phyloP scores from a whole-genome alignment of 2,113 vertebrate genomes.

The Herpetotheres cachinnans region DNA sequence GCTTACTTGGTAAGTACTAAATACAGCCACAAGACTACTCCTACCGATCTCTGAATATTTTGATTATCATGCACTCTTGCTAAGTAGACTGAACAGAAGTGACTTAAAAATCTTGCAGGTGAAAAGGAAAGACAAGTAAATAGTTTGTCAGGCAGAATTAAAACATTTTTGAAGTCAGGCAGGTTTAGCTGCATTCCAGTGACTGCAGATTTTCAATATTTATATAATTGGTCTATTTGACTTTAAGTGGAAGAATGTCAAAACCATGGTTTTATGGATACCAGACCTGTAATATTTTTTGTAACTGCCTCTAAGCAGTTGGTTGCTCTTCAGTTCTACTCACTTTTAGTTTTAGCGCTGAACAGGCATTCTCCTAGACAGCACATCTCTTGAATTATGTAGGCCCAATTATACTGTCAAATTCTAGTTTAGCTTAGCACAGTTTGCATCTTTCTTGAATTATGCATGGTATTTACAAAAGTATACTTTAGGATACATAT shows the following conservation, averaged over 20 bases:
- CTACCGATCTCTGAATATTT: neutral
- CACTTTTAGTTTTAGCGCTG: neutral
- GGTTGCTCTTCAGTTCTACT: neutral
- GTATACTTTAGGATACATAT: neutral
- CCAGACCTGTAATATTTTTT: neutral
- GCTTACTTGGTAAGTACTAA: neutral
- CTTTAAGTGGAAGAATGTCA: neutral
- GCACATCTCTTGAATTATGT: neutral
- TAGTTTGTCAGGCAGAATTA: neutral
- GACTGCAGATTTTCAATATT: neutral
- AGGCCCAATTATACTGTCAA: neutral
- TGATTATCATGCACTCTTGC: neutral
- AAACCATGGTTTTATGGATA: neutral
- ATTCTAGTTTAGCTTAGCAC: neutral
- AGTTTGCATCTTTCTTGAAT: neutral
- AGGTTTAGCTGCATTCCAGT: neutral
- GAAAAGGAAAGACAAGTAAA: neutral
- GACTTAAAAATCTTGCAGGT: neutral
- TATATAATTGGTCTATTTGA: neutral
- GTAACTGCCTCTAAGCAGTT: neutral
- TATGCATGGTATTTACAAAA: neutral
- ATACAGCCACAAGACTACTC: neutral
- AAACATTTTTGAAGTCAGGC: neutral
- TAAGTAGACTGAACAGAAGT: neutral
- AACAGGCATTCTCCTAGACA: neutral